Conservation (phyloP, 2,797 vertebrate genomes). For the Ambastaia sidthimunki region DNA sequence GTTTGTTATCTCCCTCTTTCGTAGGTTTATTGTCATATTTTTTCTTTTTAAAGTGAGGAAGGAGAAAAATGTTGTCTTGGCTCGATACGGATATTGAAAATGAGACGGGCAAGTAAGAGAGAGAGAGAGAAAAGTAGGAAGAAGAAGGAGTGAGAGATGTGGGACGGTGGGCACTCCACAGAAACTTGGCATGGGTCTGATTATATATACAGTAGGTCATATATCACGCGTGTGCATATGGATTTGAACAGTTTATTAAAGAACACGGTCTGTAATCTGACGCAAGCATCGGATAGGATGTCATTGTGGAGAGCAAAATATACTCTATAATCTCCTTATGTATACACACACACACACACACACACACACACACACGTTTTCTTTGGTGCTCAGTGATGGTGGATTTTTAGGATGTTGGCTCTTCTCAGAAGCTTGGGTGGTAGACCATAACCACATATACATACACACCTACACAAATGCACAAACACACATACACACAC, state of each 20-base stretch:
- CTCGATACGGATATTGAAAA: neutral
- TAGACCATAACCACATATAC: conserved; percentile 44
- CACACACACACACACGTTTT: conserved; percentile 10
- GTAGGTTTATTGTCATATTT: conserved; percentile 17
- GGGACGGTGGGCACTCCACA: neutral
- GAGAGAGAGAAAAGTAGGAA: neutral
- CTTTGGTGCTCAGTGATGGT: conserved; percentile 7
- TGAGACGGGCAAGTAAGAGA: neutral
- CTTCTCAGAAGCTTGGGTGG: conserved; percentile 44
- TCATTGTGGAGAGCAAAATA: conserved; percentile 7
- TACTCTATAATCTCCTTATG: conserved; percentile 21
- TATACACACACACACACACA: neutral
- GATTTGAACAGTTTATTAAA: conserved; percentile 36
- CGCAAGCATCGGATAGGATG: conserved; percentile 3
- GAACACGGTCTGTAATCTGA: conserved; percentile 20
- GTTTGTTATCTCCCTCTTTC: conserved; percentile 1
- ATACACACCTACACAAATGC: conserved; percentile 25
- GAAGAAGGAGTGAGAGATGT: conserved; percentile 12
- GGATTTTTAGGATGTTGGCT: conserved; percentile 40
- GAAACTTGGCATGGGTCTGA: conserved; percentile 38
- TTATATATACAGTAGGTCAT: conserved; percentile 38
- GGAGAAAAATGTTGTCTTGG: neutral
- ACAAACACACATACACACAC: conserved; percentile 33
- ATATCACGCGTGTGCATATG: conserved; percentile 43
- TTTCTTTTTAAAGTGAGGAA: neutral